phyloP scores from a whole-genome alignment of 1,140 invertebrate species.

The Agrypnia vestita region DNA sequence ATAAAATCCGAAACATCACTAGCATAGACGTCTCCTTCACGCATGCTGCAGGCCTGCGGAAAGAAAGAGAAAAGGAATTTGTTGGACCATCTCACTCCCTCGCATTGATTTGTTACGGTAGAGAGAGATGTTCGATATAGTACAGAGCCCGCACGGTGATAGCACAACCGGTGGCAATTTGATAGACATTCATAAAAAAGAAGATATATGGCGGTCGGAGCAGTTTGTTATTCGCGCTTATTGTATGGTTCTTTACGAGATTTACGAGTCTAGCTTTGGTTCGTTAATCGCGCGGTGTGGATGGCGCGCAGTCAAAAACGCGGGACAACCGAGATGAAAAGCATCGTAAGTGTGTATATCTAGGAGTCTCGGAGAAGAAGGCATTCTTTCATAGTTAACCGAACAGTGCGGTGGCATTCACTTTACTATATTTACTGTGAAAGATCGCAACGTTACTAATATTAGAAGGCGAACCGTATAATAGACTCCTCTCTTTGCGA shows the following conservation, averaged over 20 bases:
- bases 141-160: not conserved
- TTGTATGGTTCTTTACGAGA: not conserved
- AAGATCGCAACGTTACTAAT: conserved; percentile 49
- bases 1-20: not conserved
- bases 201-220: too few species aligned
- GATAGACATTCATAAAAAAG: too few species aligned
- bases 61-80: conserved; percentile 2
- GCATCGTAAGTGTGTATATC: conserved; percentile 46
- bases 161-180: too few species aligned
- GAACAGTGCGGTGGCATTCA: conserved; percentile 58
- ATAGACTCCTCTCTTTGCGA: conserved; percentile 51
- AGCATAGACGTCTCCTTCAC: not conserved
- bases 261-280: not conserved
- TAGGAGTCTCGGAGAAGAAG: conserved; percentile 50
- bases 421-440: conserved; percentile 55
- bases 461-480: conserved; percentile 51
- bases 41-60: not conserved
- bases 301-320: conserved; percentile 3
- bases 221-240: not conserved
- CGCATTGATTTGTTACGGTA: not conserved
- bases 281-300: not conserved
- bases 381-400: conserved; percentile 57
- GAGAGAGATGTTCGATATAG: not conserved
- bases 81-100: conserved; percentile 1
- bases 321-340: conserved; percentile 35